phyloP scores from a whole-genome alignment of 2,113 vertebrate genomes.

The Sylvicapra grimmia region DNA sequence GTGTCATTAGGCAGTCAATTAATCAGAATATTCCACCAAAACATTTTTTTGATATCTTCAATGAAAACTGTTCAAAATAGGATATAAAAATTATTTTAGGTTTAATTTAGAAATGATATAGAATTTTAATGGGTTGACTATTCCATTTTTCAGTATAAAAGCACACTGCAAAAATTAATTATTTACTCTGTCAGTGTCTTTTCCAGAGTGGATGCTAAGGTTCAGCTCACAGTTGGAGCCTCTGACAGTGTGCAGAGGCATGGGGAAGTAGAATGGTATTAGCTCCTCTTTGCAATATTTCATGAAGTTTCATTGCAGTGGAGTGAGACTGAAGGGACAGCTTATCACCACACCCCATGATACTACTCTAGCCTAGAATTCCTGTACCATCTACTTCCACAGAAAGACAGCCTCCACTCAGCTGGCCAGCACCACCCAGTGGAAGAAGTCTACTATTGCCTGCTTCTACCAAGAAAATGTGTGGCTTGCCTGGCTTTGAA shows the following conservation, averaged over 20 bases:
- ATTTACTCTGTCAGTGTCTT: not conserved
- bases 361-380: too few relatives aligned
- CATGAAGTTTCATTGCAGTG: not conserved
- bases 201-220: not conserved
- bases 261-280: not conserved
- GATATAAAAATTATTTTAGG: not conserved
- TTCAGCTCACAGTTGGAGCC: not conserved
- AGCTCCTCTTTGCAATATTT: not conserved
- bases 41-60: not conserved
- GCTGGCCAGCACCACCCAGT: not conserved
- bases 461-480: not conserved
- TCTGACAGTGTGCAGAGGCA: not conserved
- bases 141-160: not conserved
- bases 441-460: not conserved
- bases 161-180: not conserved
- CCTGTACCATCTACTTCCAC: not conserved
- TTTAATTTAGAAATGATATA: not conserved
- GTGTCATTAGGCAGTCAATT: not conserved
- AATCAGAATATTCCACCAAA: not conserved
- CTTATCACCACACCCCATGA: not conserved
- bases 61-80: not conserved
- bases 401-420: not conserved
- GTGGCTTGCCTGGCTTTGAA: rapidly evolving
- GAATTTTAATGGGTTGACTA: not conserved
- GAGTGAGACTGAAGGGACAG: not conserved